A percentile compares a stretch with the other conserved stretches of the same genome.
phyloP scores from a whole-genome alignment of 2,888 invertebrate genomes.

The Microchrysa polita region DNA sequence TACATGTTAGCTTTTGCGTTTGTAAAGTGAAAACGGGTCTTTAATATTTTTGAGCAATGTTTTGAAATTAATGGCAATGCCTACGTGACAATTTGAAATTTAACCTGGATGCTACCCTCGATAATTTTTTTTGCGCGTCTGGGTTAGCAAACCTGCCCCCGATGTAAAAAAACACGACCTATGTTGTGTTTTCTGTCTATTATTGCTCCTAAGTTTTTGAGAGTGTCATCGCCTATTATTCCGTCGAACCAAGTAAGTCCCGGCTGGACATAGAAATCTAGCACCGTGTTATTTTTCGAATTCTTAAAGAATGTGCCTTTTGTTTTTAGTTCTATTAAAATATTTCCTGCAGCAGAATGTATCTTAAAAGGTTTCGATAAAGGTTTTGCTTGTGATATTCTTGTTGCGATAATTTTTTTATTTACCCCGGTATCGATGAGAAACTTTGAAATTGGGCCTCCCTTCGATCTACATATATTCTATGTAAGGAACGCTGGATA shows the following conservation, averaged over 20 bases:
- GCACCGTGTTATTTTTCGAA: neutral
- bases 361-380: neutral
- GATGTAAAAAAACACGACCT: too few relatives aligned
- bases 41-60: too few relatives aligned
- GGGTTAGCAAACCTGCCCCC: too few relatives aligned
- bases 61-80: too few relatives aligned
- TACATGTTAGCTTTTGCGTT: too few relatives aligned
- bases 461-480: neutral
- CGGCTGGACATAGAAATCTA: neutral
- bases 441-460: neutral
- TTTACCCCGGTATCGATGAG: conserved; percentile 1
- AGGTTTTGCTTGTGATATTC: conserved; percentile 7
- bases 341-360: conserved; percentile 1
- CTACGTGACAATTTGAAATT: too few relatives aligned
- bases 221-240: neutral
- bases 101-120: too few relatives aligned
- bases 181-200: neutral
- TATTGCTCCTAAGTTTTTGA: conserved; percentile 5
- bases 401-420: conserved; percentile 19
- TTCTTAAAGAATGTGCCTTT: neutral
- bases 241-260: conserved; percentile 4
- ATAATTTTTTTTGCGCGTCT: too few relatives aligned
- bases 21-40: too few relatives aligned
- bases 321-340: conserved; percentile 6
- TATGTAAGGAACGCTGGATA: conserved; percentile 24